Conservation (phyloP, 2,797 vertebrate species). For the Onychomys torridus region DNA sequence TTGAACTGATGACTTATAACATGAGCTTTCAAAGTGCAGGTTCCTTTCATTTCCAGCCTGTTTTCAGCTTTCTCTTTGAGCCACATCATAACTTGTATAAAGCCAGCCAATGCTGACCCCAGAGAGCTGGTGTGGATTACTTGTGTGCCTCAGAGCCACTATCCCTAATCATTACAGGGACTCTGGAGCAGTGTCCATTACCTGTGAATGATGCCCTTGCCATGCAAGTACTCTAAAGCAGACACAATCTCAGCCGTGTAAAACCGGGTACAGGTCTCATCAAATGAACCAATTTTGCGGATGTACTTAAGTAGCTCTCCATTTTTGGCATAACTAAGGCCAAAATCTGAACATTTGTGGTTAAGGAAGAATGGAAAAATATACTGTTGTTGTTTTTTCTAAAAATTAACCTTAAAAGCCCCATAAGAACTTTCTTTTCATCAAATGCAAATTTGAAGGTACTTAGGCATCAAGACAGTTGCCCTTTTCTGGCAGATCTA, state of each 20-base stretch:
- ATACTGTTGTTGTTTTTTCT: background rate
- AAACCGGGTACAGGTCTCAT: constrained; percentile 99
- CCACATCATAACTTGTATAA: background rate
- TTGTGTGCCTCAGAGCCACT: background rate
- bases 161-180: background rate
- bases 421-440: background rate
- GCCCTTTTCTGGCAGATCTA: background rate
- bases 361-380: constrained; percentile 90
- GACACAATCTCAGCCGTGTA: constrained; percentile 98
- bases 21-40: background rate
- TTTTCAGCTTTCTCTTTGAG: background rate
- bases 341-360: constrained; percentile 93
- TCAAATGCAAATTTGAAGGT: constrained; percentile 3
- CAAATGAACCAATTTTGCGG: constrained; percentile 99
- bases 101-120: background rate
- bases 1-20: background rate
- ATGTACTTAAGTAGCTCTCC: constrained; percentile 99
- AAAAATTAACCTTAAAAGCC: constrained; percentile 7
- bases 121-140: background rate
- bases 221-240: constrained; percentile 97
- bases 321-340: constrained; percentile 99
- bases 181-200: constrained; percentile 80
- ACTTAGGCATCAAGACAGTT: background rate
- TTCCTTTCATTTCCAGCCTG: background rate
- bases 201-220: constrained; percentile 99